Percentiles rank a stretch among this genome's conserved stretches.
Conservation (phyloP, 1,140 invertebrate genomes). For the Listronotus bonariensis region DNA sequence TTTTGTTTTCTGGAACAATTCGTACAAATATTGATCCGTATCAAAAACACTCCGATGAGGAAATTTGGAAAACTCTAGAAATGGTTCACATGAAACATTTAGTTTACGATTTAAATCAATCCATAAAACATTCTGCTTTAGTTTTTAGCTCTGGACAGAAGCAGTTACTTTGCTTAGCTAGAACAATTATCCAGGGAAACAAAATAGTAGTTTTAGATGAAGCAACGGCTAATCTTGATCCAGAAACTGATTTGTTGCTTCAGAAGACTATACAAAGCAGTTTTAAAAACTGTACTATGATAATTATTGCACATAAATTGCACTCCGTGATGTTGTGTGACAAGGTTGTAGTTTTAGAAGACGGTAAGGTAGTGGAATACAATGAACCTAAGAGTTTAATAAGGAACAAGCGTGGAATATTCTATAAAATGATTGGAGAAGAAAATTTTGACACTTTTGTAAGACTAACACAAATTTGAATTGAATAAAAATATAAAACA, state of each 20-base stretch:
- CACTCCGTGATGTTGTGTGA: constrained; percentile 1
- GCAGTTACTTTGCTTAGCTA: background rate
- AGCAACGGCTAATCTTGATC: background rate
- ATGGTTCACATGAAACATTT: background rate
- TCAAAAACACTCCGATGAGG: too few relatives aligned
- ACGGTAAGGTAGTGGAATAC: constrained; percentile 64
- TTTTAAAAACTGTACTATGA: constrained; percentile 8
- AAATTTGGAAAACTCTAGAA: background rate
- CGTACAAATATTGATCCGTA: too few relatives aligned
- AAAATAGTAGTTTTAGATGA: background rate
- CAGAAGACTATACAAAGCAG: background rate
- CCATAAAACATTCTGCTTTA: background rate
- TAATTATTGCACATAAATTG: background rate
- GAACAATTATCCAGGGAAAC: background rate
- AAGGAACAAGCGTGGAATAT: constrained; percentile 64
- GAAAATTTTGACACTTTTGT: too few relatives aligned
- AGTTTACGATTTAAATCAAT: background rate
- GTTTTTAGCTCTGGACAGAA: background rate
- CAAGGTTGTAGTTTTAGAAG: constrained; percentile 5
- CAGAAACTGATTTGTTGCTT: background rate
- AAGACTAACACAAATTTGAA: too few relatives aligned
- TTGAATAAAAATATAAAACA: too few relatives aligned
- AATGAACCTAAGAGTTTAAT: constrained; percentile 71
- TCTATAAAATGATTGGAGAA: constrained; percentile 46
- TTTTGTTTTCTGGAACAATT: too few relatives aligned